phyloP scores from a whole-genome alignment of 2,113 vertebrate species.

The Bufo bufo region DNA sequence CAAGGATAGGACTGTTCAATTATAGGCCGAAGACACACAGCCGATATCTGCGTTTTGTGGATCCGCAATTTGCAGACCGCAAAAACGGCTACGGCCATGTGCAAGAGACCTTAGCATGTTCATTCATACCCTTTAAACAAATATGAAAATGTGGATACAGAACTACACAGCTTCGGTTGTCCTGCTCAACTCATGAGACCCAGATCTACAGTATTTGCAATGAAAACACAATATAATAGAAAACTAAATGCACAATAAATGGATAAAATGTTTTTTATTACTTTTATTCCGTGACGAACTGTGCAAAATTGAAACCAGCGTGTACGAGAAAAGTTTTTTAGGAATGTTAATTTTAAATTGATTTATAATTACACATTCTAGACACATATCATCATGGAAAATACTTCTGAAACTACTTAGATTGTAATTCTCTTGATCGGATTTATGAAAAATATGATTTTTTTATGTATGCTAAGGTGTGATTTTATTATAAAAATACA shows the following conservation, averaged over 20 bases:
- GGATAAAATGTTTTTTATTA: not conserved
- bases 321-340: not conserved
- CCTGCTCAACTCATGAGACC: too few relatives aligned
- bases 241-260: not conserved
- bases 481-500: too few relatives aligned
- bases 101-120: too few relatives aligned
- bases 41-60: too few relatives aligned
- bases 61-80: too few relatives aligned
- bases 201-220: too few relatives aligned
- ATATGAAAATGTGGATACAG: too few relatives aligned
- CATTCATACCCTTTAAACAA: too few relatives aligned
- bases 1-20: too few relatives aligned
- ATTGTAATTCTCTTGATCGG: not conserved
- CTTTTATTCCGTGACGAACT: not conserved
- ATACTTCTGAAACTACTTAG: not conserved
- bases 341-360: not conserved
- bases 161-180: too few relatives aligned
- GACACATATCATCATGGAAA: not conserved
- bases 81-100: too few relatives aligned
- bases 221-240: not conserved
- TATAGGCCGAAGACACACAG: too few relatives aligned
- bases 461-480: not conserved
- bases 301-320: slow-evolving; percentile 3
- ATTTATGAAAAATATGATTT: not conserved
- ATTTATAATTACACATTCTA: not conserved